Evolutionary conservation across 2,888 invertebrate genomes (phyloP).

Genomic region (Phania funesta): DNA sequence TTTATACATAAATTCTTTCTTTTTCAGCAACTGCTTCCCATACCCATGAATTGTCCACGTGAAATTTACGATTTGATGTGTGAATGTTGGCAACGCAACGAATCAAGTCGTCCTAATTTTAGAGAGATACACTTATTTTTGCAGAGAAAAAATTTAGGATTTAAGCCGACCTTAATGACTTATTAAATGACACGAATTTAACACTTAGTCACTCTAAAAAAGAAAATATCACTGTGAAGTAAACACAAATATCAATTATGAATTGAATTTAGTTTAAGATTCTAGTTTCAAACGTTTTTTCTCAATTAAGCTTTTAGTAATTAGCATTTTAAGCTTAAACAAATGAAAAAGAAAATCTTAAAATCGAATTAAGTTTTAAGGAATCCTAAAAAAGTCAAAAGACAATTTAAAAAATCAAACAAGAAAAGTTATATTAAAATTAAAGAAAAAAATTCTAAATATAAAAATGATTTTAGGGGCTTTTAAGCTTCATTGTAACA

Average conservation of each 20-base stretch:
- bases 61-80: slow-evolving; percentile 93
- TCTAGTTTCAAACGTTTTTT: slow-evolving; percentile 28
- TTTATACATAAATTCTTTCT: background rate
- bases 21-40: slow-evolving; percentile 82
- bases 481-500: no score
- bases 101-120: slow-evolving; percentile 88
- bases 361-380: background rate
- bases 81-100: slow-evolving; percentile 92
- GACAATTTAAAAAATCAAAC: background rate
- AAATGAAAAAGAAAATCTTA: background rate
- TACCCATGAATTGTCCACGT: slow-evolving; percentile 89
- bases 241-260: slow-evolving; percentile 63
- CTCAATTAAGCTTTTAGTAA: slow-evolving; percentile 29
- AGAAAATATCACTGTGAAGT: slow-evolving; percentile 49
- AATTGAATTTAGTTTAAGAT: slow-evolving; percentile 48
- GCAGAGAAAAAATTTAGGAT: slow-evolving; percentile 87
- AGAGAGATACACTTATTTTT: slow-evolving; percentile 92
- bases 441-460: no score
- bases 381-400: background rate
- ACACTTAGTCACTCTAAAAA: slow-evolving; percentile 9
- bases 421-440: no score
- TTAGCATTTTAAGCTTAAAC: slow-evolving; percentile 25
- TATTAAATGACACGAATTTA: slow-evolving; percentile 71
- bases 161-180: slow-evolving; percentile 78
- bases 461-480: no score